A percentile compares a stretch with the other conserved stretches of the same genome.
Evolutionary conservation across 2,797 vertebrate genomes (phyloP).

Genomic region (Gymnothorax javanicus): DNA sequence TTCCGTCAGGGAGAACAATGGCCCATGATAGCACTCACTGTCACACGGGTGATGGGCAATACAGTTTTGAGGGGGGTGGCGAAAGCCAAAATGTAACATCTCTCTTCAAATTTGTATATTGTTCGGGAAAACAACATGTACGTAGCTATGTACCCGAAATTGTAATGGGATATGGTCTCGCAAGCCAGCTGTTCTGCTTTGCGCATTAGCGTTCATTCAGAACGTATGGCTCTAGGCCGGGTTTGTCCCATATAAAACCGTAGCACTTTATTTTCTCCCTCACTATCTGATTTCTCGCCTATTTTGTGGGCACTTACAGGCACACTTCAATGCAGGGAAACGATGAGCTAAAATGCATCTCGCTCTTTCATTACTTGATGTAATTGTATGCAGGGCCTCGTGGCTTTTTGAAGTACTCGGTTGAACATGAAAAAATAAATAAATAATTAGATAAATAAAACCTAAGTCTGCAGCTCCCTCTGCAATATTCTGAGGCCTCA

Average conservation of each 20-base stretch:
- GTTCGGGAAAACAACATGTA: neutral
- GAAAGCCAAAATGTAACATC: neutral
- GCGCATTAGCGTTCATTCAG: slow-evolving; percentile 42
- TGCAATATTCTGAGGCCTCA: neutral
- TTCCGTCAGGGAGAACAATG: slow-evolving; percentile 56
- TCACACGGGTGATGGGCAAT: slow-evolving; percentile 26
- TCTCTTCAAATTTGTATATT: slow-evolving; percentile 12
- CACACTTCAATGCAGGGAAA: slow-evolving; percentile 37
- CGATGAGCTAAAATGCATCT: slow-evolving; percentile 41
- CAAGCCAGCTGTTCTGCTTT: slow-evolving; percentile 54
- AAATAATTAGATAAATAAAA: neutral
- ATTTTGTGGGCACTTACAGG: slow-evolving; percentile 38
- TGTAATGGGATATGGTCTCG: slow-evolving; percentile 39
- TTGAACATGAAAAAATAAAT: slow-evolving; percentile 4
- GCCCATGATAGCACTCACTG: slow-evolving; percentile 41
- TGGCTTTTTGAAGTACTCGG: slow-evolving; percentile 12
- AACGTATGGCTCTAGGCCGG: slow-evolving; percentile 49
- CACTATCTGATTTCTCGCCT: slow-evolving; percentile 32
- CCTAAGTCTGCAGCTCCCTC: slow-evolving; percentile 10
- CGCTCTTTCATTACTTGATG: slow-evolving; percentile 43
- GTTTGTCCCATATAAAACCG: slow-evolving; percentile 55
- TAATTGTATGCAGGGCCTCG: slow-evolving; percentile 32
- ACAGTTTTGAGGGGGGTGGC: neutral
- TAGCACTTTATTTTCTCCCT: slow-evolving; percentile 48
- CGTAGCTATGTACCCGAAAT: neutral